Base-by-base conservation (phyloP, 2,797 vertebrate species). In the Pampus argenteus region DNA sequence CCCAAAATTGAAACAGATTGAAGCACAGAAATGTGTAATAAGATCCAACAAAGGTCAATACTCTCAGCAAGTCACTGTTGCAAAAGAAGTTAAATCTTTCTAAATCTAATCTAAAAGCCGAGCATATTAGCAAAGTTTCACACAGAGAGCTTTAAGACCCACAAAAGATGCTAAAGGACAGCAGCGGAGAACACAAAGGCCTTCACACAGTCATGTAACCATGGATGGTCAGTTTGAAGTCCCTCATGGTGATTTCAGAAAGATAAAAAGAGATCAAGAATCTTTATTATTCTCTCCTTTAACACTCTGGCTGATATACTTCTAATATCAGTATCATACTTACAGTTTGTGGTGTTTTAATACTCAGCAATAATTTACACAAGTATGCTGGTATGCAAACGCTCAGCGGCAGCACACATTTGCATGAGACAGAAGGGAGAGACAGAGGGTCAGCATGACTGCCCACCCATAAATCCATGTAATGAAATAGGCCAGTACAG, bases 21-120 rank as follows among this genome's bases (percentile, higher is more conserved):
- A 84, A 60, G 44, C 25, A 26, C 11, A 66, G 65, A 63, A 52
- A 73, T 76, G 20, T 64, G 57, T 55, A 82, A 72, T 81, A 69
- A 84, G 20, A 77, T 28, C 60, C 62, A 76, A 71, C 69, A 71
- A 89, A 91, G 88, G 89, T 88, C 85, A 86, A 47, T 45, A 38
- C 63, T 74, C 72, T 69, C 74, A 76, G 65, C 44, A 29, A 66
- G 74, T 22, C 66, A 47, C 72, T 28, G 45, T 47, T 64, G 54
- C 56, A 76, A 61, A 77, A 63, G 47, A 60, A 72, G 58, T 29
- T 83, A 84, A 88, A 83, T 83, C 81, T 84, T 40, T 71, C 61
- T 18, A 40, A 69, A 54, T 82, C 71, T 86, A 70, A 87, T 89
- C 75, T 82, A 17, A 83, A 86, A 74, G 72, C 67, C 44, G 25